Conservation (phyloP, 2,113 vertebrate genomes). For the Apaloderma vittatum region DNA sequence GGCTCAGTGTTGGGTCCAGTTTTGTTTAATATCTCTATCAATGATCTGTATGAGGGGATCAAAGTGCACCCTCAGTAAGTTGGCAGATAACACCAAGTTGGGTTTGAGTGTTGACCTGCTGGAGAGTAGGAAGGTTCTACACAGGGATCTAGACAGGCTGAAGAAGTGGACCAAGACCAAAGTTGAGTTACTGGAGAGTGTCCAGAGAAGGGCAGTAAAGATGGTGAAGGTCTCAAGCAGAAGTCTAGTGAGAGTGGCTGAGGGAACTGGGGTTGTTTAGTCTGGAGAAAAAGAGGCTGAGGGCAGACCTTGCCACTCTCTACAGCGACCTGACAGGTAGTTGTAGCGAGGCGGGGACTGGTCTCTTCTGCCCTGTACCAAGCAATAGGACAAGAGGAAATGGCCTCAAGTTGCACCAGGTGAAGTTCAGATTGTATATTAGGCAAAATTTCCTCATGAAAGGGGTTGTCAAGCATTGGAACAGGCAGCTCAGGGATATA, state of each 20-base stretch:
- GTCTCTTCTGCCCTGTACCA: not conserved
- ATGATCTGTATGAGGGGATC: accelerated
- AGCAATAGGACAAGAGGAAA: not conserved
- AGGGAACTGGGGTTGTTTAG: not conserved
- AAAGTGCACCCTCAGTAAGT: not conserved
- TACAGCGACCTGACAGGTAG: not conserved
- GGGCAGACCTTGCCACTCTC: not conserved
- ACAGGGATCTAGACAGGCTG: not conserved
- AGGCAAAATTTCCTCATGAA: too few relatives aligned
- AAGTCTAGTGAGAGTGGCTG: not conserved
- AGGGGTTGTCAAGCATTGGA: too few relatives aligned
- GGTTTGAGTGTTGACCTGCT: not conserved
- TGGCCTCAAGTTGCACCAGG: accelerated
- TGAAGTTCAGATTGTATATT: too few relatives aligned
- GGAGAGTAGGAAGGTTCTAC: not conserved
- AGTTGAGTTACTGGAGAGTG: not conserved
- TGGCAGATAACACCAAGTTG: not conserved
- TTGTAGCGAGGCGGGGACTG: accelerated
- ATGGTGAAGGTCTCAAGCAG: not conserved
- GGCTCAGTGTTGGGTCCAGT: accelerated
- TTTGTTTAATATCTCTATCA: not conserved
- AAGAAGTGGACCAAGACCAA: accelerated
- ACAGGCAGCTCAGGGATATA: too few relatives aligned
- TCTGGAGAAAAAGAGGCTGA: not conserved
- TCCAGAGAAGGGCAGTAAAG: too few relatives aligned